These are phyloP conservation scores for Vespertilio murinus DNA, from an alignment of 2,797 vertebrate genomes.

Conservation along the genomic window DNA sequence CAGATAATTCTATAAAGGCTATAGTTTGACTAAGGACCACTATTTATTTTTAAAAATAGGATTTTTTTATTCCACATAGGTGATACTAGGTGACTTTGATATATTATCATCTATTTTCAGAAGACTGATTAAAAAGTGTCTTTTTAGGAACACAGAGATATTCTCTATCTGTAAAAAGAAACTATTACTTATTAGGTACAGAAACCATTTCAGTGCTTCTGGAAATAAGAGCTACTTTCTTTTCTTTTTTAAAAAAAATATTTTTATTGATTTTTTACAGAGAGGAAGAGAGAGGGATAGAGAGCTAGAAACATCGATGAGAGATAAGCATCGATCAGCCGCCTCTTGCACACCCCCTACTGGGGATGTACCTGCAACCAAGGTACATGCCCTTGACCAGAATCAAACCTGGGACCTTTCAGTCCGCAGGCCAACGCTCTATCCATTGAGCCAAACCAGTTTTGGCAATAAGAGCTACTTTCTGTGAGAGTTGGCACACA, in stretches of 20 bases:
- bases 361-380: no score
- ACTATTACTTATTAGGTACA: conserved; percentile 49
- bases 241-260: no score
- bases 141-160: conserved; percentile 41
- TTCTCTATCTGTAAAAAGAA: conserved; percentile 42
- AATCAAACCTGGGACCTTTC: no score
- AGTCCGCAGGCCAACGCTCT: no score
- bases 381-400: no score
- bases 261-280: no score
- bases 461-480: conserved; percentile 31
- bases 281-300: no score
- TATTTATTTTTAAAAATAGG: background rate
- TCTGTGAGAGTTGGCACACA: conserved; percentile 35
- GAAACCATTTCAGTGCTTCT: conserved; percentile 48
- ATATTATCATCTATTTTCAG: background rate
- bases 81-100: background rate
- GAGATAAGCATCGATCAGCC: no score
- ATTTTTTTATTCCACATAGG: conserved; percentile 13
- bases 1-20: background rate
- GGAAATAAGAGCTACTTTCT: conserved; percentile 25
- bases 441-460: no score
- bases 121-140: conserved; percentile 43
- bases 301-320: no score
- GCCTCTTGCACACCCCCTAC: no score
- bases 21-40: background rate